phyloP scores from a whole-genome alignment of 92 coral and sea anemone genomes.

The Paragorgia papillata region DNA sequence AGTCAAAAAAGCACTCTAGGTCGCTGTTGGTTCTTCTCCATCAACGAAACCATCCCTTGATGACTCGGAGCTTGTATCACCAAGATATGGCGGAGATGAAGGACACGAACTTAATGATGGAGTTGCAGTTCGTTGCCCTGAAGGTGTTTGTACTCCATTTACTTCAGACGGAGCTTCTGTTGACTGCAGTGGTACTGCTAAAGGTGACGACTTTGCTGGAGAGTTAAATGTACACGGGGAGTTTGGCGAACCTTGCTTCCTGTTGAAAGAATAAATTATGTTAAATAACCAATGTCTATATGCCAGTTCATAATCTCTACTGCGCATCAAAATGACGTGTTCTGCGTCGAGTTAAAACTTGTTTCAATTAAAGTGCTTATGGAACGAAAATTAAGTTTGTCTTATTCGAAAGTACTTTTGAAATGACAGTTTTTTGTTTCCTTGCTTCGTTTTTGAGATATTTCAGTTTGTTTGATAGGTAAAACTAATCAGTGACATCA shows the following conservation, averaged over 20 bases:
- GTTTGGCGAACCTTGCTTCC: constrained; percentile 42
- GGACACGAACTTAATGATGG: constrained; percentile 91
- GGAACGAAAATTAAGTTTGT: too few species aligned
- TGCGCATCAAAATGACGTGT: too few species aligned
- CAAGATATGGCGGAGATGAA: constrained; percentile 83
- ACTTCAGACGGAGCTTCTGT: constrained; percentile 64
- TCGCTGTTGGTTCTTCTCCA: constrained; percentile 26
- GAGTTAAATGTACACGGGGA: constrained; percentile 47
- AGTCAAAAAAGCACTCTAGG: background rate
- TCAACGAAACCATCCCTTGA: constrained; percentile 94
- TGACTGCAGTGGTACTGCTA: constrained; percentile 77
- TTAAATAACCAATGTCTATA: background rate
- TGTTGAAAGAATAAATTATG: background rate
- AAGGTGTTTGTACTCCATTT: constrained; percentile 36
- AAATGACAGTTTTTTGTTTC: too few species aligned
- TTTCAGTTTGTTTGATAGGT: too few species aligned
- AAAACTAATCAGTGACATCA: too few species aligned
- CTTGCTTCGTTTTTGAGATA: too few species aligned
- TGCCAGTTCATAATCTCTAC: too few species aligned
- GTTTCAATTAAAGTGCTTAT: too few species aligned
- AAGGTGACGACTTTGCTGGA: constrained; percentile 75
- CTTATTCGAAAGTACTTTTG: too few species aligned
- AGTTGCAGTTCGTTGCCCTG: constrained; percentile 70
- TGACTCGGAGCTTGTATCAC: constrained; percentile 80
- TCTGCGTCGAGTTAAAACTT: too few species aligned